Percentiles rank a stretch among this genome's conserved stretches.
Conservation (phyloP, 2,113 vertebrate genomes). For the Ciconia maguari region DNA sequence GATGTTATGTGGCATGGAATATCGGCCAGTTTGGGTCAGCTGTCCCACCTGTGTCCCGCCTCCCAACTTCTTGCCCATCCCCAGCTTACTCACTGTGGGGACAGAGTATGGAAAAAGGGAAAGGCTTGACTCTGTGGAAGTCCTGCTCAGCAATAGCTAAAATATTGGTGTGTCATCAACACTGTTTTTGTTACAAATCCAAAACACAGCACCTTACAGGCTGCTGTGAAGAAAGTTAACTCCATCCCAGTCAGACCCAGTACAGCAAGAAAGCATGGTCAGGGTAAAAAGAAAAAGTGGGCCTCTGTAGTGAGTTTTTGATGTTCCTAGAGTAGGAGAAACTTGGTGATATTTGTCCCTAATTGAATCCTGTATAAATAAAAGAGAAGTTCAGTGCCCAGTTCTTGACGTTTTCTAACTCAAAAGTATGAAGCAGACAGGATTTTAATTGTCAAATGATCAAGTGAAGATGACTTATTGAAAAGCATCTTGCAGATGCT, state of each 20-base stretch:
- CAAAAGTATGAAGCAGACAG: neutral
- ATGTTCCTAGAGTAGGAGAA: neutral
- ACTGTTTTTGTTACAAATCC: neutral
- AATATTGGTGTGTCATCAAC: neutral
- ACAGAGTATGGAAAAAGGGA: neutral
- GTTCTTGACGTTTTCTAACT: neutral
- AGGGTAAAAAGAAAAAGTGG: neutral
- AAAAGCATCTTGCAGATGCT: neutral
- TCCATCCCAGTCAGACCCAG: neutral
- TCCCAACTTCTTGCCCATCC: neutral
- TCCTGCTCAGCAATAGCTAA: neutral
- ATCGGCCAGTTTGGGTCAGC: neutral
- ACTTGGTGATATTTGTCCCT: neutral
- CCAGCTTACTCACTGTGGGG: neutral
- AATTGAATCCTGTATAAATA: neutral
- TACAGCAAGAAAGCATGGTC: neutral
- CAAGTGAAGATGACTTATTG: neutral
- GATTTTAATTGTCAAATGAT: conserved; percentile 11
- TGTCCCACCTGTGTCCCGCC: neutral
- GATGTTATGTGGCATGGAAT: neutral
- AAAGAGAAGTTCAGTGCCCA: neutral
- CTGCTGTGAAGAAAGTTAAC: neutral
- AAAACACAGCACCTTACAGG: neutral
- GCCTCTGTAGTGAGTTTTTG: neutral
- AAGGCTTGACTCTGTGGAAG: neutral